Base-by-base conservation (phyloP, 2,113 vertebrate species). In the Machaerirhynchus nigripectus region DNA sequence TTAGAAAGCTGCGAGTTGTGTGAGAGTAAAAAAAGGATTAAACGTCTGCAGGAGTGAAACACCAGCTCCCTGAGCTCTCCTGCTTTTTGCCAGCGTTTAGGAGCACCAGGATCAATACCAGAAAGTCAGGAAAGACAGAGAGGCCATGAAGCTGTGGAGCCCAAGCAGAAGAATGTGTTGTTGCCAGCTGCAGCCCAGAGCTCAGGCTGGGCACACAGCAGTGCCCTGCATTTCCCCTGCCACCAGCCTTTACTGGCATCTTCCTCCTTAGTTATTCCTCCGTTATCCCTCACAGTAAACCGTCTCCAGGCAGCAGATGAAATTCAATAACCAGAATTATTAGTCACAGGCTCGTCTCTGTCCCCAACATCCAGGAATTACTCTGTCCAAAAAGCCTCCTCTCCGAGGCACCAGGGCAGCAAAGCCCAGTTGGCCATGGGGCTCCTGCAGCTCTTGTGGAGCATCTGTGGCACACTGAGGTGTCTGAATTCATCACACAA, bases 381-480 rank as follows among this genome's bases (percentile, higher is more conserved):
- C 71, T 83, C 81, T 69, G 78, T 9, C 76, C 92, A 85, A 93
- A 95, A 87, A 42, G 53, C n/a, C 52, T 84, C 75, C 71, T 91
- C 59, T 76, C 57, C 84, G 50, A n/a, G n/a, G 65, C 60, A 74
- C n/a, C 55, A 14, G 2, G 50, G 64, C 55, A 30, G 35, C 53
- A 50, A 68, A 90, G 40, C 26, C 64, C 19, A 11, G 6, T 6
- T 11, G 39, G 35, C 22, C 28, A 11, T 70, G 5, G 37, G 15
- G 68, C 44, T 84, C 57, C 87, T 42, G 69, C 74, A 87, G 74
- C 69, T 30, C 87, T 4, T 0, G 17, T 10, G 61, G 64, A 90
- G 56, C 87, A 76, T 21, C 60, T 5, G 0, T 17, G n/a, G 44
- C 33, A 19, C 27, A 33, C 35, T 23, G 33, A 20, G 61, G 64